Evolutionary conservation across 2,888 invertebrate genomes (phyloP).

Genomic region (Agrochola litura): DNA sequence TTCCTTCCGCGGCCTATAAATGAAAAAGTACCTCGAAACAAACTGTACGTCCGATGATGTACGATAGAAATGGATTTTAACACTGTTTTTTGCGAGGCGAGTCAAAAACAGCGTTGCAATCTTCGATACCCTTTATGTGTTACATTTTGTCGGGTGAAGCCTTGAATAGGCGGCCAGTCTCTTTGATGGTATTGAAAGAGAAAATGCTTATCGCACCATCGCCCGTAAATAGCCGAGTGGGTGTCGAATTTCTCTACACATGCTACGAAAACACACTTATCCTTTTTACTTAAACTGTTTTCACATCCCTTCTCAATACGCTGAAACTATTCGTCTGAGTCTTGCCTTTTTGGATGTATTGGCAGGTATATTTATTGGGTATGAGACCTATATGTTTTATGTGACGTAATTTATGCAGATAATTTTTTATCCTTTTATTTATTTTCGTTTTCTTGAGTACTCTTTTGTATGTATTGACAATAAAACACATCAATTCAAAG

Average conservation of each 20-base stretch:
- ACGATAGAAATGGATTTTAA: conserved; percentile 75
- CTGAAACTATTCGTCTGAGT: conserved; percentile 80
- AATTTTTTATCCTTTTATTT: conserved; percentile 56
- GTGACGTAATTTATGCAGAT: conserved; percentile 62
- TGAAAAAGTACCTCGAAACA: conserved; percentile 74
- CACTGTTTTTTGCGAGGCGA: conserved; percentile 75
- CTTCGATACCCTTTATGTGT: conserved; percentile 84
- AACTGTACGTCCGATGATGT: conserved; percentile 62
- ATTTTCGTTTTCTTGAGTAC: conserved; percentile 41
- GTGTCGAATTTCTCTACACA: conserved; percentile 88
- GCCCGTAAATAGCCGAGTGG: conserved; percentile 87
- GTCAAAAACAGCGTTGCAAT: conserved; percentile 81
- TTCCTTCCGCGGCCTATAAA: conserved; percentile 75
- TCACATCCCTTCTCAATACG: conserved; percentile 83
- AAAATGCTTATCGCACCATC: conserved; percentile 89
- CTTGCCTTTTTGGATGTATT: conserved; percentile 78
- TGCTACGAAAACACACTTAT: conserved; percentile 88
- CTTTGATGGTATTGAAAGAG: conserved; percentile 89
- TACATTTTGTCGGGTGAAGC: conserved; percentile 83
- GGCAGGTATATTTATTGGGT: conserved; percentile 71
- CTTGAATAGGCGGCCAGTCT: conserved; percentile 87
- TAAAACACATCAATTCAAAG: conserved; percentile 38
- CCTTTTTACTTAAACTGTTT: conserved; percentile 88
- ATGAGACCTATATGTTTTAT: conserved; percentile 62
- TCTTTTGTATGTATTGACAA: conserved; percentile 43